Evolutionary conservation across 2,888 invertebrate species (phyloP), one percentile per base, ranked within the genome.

Genomic region (Chaitophorus viminalis): DNA sequence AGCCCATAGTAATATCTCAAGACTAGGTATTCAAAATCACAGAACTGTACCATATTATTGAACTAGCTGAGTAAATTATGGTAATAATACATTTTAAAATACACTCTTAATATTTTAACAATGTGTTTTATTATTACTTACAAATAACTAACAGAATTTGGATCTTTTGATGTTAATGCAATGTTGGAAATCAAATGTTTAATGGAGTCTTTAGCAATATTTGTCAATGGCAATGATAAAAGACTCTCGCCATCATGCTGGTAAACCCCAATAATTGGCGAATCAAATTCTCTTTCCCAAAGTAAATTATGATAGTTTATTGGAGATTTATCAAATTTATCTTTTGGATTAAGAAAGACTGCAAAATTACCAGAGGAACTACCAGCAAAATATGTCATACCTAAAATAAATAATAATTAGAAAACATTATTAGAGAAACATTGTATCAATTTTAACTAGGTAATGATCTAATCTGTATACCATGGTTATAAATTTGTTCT

Each of bases 231-330:
- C 78, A 97, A 94, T 85, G 95, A 94, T 74, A 96, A 93, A 82
- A 98, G 93, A 1, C 96, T 96, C 82, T 95, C 95, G 33, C 94
- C 93, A 89, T 95, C 95, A 86, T 96, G 92, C 29, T 95, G 92
- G 91, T 98, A 99, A 89, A 97, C 94, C 0, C 97, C 98, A 79
- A 99, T 96, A 0, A 99, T 95, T 0, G 99, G 98, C 74, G 97
- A 97, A 85, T 94, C 95, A 70, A 97, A 94, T 91, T 98, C 95
- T 79, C 94, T 93, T 89, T 96, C 95, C 99, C 99, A 99, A 36
- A 97, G 92, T 82, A 97, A 93, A 89, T 94, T 94, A 0, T 97
- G 97, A n/a, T 94, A 89, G 31, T 81, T 81, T 39, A 74, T 65
- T 1, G 78, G 77, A 31, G 86, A 77, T 81, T 74, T 81, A 11